Percentiles rank a stretch among this genome's conserved stretches.
Conservation (phyloP, 2,113 vertebrate species). For the Plectropomus leopardus region DNA sequence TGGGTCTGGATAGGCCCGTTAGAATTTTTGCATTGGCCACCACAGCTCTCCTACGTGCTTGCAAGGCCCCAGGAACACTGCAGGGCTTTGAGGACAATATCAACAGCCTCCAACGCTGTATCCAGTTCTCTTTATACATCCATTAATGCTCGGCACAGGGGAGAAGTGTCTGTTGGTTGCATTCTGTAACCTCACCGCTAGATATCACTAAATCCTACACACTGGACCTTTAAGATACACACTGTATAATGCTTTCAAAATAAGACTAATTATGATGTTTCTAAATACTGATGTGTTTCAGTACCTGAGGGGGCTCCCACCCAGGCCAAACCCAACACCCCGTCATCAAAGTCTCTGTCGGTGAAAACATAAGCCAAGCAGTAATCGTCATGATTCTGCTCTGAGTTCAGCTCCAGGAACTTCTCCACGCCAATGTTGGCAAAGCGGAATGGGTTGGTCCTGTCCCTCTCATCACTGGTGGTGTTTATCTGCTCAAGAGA, state of each 20-base stretch:
- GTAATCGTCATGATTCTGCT: slow-evolving; percentile 99
- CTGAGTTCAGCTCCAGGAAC: slow-evolving; percentile 97
- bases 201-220: too few species aligned
- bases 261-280: neutral
- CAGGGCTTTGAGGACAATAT: too few species aligned
- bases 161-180: too few species aligned
- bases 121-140: too few species aligned
- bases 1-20: too few species aligned
- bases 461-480: slow-evolving; percentile 91
- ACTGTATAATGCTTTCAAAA: neutral
- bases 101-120: too few species aligned
- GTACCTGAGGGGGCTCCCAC: slow-evolving; percentile 98
- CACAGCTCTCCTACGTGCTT: too few species aligned
- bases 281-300: neutral
- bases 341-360: slow-evolving; percentile 98
- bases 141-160: too few species aligned
- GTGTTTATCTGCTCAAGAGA: slow-evolving; percentile 91
- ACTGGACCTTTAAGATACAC: too few species aligned
- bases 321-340: slow-evolving; percentile 97
- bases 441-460: slow-evolving; percentile 97
- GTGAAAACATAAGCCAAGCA: slow-evolving; percentile 99
- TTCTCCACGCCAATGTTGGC: slow-evolving; percentile 99
- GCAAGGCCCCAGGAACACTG: too few species aligned
- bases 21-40: too few species aligned
- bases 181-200: too few species aligned